Evolutionary conservation across 2,888 invertebrate genomes (phyloP).

Genomic region (Cremastinae sp.): DNA sequence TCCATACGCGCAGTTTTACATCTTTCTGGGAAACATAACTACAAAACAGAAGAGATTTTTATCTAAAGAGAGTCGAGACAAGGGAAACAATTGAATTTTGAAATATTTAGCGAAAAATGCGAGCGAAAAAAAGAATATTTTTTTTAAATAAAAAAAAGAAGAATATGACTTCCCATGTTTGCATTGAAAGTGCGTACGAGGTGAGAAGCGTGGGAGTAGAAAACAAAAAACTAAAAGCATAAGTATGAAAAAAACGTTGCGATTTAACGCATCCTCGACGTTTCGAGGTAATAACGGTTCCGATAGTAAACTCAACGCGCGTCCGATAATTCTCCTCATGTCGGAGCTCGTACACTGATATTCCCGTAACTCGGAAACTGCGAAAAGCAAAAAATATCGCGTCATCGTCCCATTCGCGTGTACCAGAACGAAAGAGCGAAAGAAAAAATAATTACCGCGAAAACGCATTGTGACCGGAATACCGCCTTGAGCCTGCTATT

Average conservation of each 20-base stretch:
- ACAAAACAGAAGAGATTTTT: too few relatives aligned
- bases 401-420: neutral
- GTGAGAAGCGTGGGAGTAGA: conserved; percentile 30
- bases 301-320: conserved; percentile 47
- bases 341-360: conserved; percentile 19
- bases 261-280: conserved; percentile 48
- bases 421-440: neutral
- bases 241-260: neutral
- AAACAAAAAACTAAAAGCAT: neutral
- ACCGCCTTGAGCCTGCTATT: conserved; percentile 40
- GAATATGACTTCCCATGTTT: conserved; percentile 30
- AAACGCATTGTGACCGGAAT: conserved; percentile 29
- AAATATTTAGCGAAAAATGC: too few relatives aligned
- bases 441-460: conserved; percentile 14
- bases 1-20: too few relatives aligned
- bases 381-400: conserved; percentile 12
- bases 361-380: conserved; percentile 23
- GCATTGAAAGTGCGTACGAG: conserved; percentile 17
- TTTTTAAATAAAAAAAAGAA: neutral
- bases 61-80: too few relatives aligned
- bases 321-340: conserved; percentile 33
- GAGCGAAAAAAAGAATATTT: too few relatives aligned
- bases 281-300: conserved; percentile 55
- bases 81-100: conserved; percentile 6
- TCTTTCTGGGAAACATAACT: too few relatives aligned